These are phyloP conservation scores for Stichodactyla mertensii DNA, from an alignment of 64 coral and sea anemone genomes.

Conservation along the genomic window DNA sequence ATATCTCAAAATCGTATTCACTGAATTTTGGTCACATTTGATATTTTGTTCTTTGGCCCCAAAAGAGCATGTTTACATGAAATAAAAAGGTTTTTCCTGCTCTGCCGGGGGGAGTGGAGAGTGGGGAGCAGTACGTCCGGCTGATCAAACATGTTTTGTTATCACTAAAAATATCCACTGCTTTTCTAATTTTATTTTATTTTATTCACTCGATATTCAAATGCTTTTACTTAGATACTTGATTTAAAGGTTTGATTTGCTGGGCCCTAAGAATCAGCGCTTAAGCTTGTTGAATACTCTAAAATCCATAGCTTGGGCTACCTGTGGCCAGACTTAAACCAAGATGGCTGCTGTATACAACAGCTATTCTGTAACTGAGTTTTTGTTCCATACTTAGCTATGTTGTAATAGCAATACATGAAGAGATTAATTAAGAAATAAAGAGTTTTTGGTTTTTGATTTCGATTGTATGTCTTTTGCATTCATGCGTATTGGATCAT, in stretches of 20 bases:
- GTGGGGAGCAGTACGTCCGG: background rate
- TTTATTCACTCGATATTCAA: no score
- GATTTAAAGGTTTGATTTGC: no score
- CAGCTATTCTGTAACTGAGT: background rate
- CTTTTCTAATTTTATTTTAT: no score
- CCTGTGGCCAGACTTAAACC: background rate
- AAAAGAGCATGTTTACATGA: no score
- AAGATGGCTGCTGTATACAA: no score
- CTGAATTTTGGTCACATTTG: no score
- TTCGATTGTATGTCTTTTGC: background rate
- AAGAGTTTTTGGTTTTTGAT: background rate
- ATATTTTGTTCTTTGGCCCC: no score
- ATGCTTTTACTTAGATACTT: no score
- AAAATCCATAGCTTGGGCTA: background rate
- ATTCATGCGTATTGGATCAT: no score
- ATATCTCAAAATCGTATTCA: no score
- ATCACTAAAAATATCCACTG: background rate
- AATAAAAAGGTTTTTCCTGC: no score
- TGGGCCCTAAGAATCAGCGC: background rate
- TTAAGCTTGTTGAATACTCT: background rate
- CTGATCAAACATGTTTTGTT: background rate
- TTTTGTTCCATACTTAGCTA: slow-evolving; percentile 5
- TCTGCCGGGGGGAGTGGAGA: no score
- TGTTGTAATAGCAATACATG: background rate
- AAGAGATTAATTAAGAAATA: background rate